phyloP scores from a whole-genome alignment of 2,797 vertebrate genomes.

The Semotilus atromaculatus region DNA sequence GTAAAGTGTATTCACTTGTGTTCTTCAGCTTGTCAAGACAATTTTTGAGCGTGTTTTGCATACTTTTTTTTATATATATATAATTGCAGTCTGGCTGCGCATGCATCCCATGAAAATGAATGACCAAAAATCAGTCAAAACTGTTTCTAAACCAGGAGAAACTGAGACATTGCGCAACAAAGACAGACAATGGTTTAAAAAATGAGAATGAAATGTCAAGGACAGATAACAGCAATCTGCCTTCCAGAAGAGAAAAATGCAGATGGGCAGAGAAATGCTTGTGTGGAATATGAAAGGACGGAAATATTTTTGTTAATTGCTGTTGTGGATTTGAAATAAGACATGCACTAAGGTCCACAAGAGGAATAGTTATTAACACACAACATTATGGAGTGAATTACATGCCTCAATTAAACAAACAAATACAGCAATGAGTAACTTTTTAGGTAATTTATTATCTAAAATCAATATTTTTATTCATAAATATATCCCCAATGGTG shows the following conservation, averaged over 20 bases:
- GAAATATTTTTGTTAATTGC: conserved; percentile 3
- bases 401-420: no score
- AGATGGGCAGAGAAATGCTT: background rate
- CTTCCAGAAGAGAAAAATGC: conserved; percentile 13
- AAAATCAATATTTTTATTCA: no score
- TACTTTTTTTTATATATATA: background rate
- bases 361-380: background rate
- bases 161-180: conserved; percentile 16
- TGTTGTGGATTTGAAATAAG: background rate
- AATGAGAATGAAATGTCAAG: conserved; percentile 53
- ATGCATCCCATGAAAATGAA: conserved; percentile 2
- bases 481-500: no score
- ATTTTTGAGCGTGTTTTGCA: background rate
- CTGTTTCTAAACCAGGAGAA: background rate
- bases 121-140: conserved; percentile 18
- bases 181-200: conserved; percentile 20
- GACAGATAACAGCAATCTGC: conserved; percentile 31
- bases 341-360: background rate
- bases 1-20: background rate
- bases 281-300: conserved; percentile 8
- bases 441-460: no score
- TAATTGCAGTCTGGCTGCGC: conserved; percentile 36
- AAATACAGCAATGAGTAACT: no score
- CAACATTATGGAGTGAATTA: no score
- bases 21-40: conserved; percentile 12